Percentiles rank a stretch among this genome's conserved stretches.
These are phyloP conservation scores for Machimus atricapillus DNA, from an alignment of 2,888 invertebrate genomes.

Conservation along the genomic window DNA sequence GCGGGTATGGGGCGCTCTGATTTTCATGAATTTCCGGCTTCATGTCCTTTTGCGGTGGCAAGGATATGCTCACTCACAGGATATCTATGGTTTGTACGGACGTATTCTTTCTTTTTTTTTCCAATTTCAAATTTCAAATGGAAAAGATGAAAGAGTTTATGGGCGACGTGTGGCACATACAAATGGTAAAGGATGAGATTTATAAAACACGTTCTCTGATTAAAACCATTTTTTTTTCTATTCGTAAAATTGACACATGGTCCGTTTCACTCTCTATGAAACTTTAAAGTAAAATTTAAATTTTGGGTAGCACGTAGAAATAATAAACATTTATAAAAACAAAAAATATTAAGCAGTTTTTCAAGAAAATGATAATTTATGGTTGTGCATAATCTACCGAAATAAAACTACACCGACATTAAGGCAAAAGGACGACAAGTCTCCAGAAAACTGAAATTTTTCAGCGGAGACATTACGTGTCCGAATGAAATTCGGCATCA, in stretches of 20 bases:
- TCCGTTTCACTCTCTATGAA: background rate
- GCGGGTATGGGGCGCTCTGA: background rate
- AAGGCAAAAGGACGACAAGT: background rate
- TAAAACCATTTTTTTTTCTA: background rate
- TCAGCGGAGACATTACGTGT: background rate
- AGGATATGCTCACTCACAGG: background rate
- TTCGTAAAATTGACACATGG: background rate
- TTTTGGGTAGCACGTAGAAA: background rate
- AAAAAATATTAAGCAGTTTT: background rate
- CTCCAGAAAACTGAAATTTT: background rate
- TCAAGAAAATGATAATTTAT: background rate
- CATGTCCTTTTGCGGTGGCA: background rate
- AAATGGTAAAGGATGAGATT: background rate
- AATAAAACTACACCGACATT: background rate
- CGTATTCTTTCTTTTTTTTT: background rate
- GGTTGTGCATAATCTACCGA: background rate
- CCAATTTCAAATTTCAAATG: constrained; percentile 4
- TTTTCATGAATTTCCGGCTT: constrained; percentile 10
- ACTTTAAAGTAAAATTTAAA: background rate
- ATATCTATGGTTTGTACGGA: background rate
- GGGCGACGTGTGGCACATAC: background rate
- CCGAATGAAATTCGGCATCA: background rate
- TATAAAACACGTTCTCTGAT: background rate
- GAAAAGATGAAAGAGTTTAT: background rate
- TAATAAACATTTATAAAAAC: background rate